Evolutionary conservation across 2,113 vertebrate genomes (phyloP).

Genomic region (Mus musculus): GRCm39 chr4:55240501-55241000

Average conservation of each 20-base stretch:
- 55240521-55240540: background rate
- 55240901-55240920: background rate
- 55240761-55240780: background rate
- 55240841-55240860: background rate
- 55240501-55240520: background rate
- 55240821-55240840: conserved; percentile 58
- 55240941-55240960: background rate
- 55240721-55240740: conserved; percentile 32
- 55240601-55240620: conserved; percentile 39
- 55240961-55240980: background rate
- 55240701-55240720: conserved; percentile 35
- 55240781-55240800: background rate
- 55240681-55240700: conserved; percentile 57
- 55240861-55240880: background rate
- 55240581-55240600: conserved; percentile 22
- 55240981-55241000: background rate
- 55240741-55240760: background rate
- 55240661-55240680: conserved; percentile 80
- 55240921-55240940: background rate
- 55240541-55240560: conserved; percentile 28
- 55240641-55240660: conserved; percentile 66
- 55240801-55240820: background rate
- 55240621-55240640: conserved; percentile 23
- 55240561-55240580: conserved; percentile 43
- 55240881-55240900: background rate